Conservation (phyloP, 2,113 vertebrate genomes). For the Hemiscyllium ocellatum region DNA sequence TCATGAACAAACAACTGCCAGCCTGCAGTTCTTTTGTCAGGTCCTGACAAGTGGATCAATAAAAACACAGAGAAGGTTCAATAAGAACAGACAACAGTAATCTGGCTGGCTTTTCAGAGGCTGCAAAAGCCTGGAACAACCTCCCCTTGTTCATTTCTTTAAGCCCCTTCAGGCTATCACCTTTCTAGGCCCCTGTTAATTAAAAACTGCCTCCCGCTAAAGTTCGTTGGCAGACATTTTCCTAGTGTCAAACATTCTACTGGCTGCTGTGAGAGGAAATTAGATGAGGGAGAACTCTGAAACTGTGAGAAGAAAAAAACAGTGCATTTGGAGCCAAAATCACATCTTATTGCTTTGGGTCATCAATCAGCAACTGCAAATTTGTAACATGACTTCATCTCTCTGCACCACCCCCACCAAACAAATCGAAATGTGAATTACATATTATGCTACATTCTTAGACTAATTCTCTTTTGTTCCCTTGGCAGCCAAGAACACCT, state of each 20-base stretch:
- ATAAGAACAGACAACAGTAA: conserved; percentile 38
- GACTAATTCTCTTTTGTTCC: conserved; percentile 48
- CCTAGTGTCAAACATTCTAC: conserved; percentile 50
- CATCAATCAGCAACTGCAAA: conserved; percentile 36
- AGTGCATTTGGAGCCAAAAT: conserved; percentile 26
- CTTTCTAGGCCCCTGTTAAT: conserved; percentile 65
- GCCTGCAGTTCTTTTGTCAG: conserved; percentile 36
- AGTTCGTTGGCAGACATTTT: conserved; percentile 55
- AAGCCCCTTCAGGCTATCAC: conserved; percentile 56
- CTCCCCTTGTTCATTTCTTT: conserved; percentile 62
- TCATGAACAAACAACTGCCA: conserved; percentile 36
- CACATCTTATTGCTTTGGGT: conserved; percentile 33
- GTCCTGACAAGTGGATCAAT: conserved; percentile 37
- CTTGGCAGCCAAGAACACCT: conserved; percentile 64
- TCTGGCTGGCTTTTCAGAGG: conserved; percentile 45
- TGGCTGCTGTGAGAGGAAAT: conserved; percentile 45
- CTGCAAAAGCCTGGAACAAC: conserved; percentile 44
- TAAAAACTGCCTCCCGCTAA: conserved; percentile 65
- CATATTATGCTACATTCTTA: conserved; percentile 56
- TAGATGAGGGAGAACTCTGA: conserved; percentile 37
- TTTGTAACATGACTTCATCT: conserved; percentile 36
- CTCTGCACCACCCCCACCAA: conserved; percentile 3
- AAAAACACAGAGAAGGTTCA: conserved; percentile 38
- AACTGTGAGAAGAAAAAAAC: conserved; percentile 20
- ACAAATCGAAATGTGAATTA: conserved; percentile 47